These are phyloP conservation scores for Limonius californicus DNA, from an alignment of 1,140 invertebrate genomes.

Conservation along the genomic window DNA sequence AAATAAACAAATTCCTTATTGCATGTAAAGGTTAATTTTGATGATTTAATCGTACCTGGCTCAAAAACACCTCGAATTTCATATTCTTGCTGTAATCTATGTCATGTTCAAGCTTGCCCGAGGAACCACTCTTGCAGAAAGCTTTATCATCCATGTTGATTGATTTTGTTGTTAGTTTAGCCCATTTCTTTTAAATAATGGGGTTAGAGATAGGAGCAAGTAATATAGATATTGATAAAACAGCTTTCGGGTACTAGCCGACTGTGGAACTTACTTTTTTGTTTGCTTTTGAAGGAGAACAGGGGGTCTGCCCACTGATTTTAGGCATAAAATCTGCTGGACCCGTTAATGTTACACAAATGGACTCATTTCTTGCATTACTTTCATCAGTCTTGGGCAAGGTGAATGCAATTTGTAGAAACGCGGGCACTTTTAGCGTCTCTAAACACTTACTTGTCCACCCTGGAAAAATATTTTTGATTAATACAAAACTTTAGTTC, in stretches of 20 bases:
- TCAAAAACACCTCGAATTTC: neutral
- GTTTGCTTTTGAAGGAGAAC: neutral
- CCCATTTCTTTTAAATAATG: too few species aligned
- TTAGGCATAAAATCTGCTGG: constrained; percentile 3
- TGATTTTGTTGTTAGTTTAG: neutral
- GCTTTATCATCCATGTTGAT: neutral
- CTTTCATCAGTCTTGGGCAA: neutral
- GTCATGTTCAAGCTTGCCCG: neutral
- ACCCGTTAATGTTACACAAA: constrained; percentile 4
- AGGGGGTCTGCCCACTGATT: neutral
- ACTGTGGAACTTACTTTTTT: too few species aligned
- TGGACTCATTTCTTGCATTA: neutral
- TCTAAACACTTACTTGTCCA: neutral
- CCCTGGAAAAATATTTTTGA: neutral
- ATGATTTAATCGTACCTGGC: neutral
- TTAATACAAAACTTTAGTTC: too few species aligned
- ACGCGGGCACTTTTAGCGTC: neutral
- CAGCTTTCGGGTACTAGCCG: too few species aligned
- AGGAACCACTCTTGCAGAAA: neutral
- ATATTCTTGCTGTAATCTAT: neutral
- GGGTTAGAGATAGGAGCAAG: too few species aligned
- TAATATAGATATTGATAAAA: too few species aligned
- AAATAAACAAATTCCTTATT: constrained; percentile 5
- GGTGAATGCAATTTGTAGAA: neutral
- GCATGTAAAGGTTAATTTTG: neutral